These are phyloP conservation scores for Hyphantria cunea DNA, from an alignment of 1,140 invertebrate species.

Conservation along the genomic window DNA sequence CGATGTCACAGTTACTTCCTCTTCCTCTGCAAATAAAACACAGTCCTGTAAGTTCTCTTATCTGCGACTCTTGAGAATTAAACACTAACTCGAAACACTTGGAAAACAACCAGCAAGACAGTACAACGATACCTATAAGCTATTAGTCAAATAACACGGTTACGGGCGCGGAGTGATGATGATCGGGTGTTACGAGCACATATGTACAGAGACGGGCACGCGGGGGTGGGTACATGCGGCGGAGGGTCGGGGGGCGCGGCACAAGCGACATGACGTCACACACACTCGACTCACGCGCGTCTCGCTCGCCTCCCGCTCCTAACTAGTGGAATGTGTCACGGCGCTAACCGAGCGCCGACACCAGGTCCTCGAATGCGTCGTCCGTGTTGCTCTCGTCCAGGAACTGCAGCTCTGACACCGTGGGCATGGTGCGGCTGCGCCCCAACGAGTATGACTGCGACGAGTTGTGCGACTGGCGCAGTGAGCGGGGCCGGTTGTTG, in stretches of 20 bases:
- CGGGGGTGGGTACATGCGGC: constrained; percentile 32
- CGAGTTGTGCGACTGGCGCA: constrained; percentile 67
- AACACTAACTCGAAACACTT: constrained; percentile 57
- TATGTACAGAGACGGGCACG: constrained; percentile 51
- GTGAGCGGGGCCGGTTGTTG: constrained; percentile 49
- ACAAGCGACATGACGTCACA: constrained; percentile 72
- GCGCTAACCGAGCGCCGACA: constrained; percentile 82
- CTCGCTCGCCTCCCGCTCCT: constrained; percentile 65
- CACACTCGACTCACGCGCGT: constrained; percentile 79
- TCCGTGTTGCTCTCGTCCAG: constrained; percentile 88
- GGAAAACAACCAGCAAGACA: constrained; percentile 70
- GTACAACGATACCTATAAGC: constrained; percentile 66
- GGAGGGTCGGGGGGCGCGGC: constrained; percentile 40
- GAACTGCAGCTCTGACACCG: constrained; percentile 84
- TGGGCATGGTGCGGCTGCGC: constrained; percentile 88
- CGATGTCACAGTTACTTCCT: constrained; percentile 75
- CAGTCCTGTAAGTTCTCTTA: background rate
- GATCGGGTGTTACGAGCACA: constrained; percentile 39
- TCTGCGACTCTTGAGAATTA: constrained; percentile 5
- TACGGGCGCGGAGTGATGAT: constrained; percentile 52
- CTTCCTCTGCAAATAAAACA: constrained; percentile 66
- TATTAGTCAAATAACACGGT: constrained; percentile 79
- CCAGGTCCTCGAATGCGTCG: constrained; percentile 89
- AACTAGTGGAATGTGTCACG: constrained; percentile 70
- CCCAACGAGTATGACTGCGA: constrained; percentile 81